phyloP scores from a whole-genome alignment of 2,888 invertebrate species.

The Agrilus cyanescens region DNA sequence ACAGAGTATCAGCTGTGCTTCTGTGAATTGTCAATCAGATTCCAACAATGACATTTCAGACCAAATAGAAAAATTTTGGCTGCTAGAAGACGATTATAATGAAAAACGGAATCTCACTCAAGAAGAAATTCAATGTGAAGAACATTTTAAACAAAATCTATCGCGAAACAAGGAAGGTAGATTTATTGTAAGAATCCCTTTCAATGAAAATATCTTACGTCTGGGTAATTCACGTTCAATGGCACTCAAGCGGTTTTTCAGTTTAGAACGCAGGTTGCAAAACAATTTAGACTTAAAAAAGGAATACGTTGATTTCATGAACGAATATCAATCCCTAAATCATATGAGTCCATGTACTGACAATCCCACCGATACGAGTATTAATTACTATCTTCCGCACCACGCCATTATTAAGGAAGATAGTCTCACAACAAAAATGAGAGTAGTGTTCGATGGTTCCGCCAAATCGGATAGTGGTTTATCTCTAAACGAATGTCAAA shows the following conservation, averaged over 20 bases:
- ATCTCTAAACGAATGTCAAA: no score
- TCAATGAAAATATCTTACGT: slow-evolving; percentile 9
- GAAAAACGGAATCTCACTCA: no score
- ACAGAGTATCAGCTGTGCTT: no score
- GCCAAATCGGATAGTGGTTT: slow-evolving; percentile 3
- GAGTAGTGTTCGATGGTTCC: slow-evolving; percentile 23
- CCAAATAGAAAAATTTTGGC: slow-evolving; percentile 18
- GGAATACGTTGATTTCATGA: slow-evolving; percentile 7
- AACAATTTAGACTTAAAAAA: slow-evolving; percentile 11
- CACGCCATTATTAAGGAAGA: slow-evolving; percentile 23
- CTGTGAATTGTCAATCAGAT: no score
- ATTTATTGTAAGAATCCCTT: slow-evolving; percentile 18
- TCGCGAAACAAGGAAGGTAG: slow-evolving; percentile 13
- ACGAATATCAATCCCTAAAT: slow-evolving; percentile 1
- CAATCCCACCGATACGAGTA: background rate
- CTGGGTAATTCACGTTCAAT: slow-evolving; percentile 15
- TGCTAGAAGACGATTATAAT: slow-evolving; percentile 16
- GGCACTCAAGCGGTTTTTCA: slow-evolving; percentile 14
- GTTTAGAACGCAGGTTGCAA: slow-evolving; percentile 13
- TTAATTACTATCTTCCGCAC: slow-evolving; percentile 17
- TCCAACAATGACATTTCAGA: background rate
- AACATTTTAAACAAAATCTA: slow-evolving; percentile 15
- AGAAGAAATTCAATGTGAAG: slow-evolving; percentile 17
- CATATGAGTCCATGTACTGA: slow-evolving; percentile 4
- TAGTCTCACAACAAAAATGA: slow-evolving; percentile 18